These are phyloP conservation scores for Haliaeetus leucogaster DNA, from an alignment of 2,113 vertebrate species.

Conservation along the genomic window DNA sequence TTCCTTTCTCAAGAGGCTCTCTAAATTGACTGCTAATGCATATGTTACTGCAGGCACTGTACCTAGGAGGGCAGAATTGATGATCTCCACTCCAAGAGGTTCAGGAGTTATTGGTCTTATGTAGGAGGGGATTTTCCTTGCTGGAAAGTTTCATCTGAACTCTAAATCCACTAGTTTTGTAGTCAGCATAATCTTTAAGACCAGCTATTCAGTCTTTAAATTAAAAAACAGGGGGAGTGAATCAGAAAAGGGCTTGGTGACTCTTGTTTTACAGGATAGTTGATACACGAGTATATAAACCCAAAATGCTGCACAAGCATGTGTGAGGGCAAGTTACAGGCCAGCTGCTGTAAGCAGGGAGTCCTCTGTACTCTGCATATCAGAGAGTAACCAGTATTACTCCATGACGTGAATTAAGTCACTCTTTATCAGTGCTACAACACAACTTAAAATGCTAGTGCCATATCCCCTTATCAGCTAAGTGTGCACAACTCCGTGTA, in stretches of 20 bases:
- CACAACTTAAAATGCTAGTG: not conserved
- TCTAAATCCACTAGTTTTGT: not conserved
- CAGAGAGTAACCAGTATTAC: not conserved
- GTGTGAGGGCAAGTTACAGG: not conserved
- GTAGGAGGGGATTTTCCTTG: not conserved
- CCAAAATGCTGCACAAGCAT: not conserved
- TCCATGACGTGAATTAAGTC: not conserved
- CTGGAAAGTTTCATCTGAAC: not conserved
- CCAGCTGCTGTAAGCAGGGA: not conserved
- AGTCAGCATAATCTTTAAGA: not conserved
- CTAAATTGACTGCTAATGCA: not conserved
- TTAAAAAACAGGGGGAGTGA: not conserved
- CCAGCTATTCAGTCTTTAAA: not conserved
- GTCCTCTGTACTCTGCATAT: not conserved
- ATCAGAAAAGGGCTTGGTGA: not conserved
- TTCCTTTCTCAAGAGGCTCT: not conserved
- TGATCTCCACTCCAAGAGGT: not conserved
- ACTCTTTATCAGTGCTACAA: slow-evolving; percentile 19
- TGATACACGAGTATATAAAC: not conserved
- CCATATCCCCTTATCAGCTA: not conserved
- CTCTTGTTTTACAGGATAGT: not conserved
- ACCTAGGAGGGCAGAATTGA: not conserved
- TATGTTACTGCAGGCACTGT: not conserved
- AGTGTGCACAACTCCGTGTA: not conserved
- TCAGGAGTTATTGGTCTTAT: not conserved